Conservation (phyloP, 2,113 vertebrate species). For the Mellivora capensis region DNA sequence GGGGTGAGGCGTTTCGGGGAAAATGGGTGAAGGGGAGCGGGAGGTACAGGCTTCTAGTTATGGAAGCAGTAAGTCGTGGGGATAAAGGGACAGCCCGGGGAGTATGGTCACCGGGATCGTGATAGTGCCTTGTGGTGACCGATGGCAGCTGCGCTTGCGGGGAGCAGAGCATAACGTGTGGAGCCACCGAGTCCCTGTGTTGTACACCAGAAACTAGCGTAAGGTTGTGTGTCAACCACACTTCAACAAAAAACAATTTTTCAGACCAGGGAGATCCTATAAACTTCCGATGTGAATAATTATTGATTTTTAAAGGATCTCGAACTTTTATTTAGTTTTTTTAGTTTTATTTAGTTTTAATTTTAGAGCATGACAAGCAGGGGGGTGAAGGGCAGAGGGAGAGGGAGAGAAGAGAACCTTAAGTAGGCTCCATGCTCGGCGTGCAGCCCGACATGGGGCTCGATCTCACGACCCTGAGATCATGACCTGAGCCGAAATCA, state of each 20-base stretch:
- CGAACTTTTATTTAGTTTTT: background rate
- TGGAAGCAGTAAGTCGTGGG: background rate
- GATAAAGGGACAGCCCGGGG: background rate
- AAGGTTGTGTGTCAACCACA: background rate
- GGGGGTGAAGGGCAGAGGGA: background rate
- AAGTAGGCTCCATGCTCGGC: background rate
- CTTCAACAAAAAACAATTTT: background rate
- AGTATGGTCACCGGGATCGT: background rate
- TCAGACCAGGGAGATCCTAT: background rate
- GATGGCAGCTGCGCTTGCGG: fast-evolving
- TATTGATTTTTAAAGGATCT: background rate
- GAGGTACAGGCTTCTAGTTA: background rate
- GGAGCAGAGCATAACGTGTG: background rate
- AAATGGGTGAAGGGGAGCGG: background rate
- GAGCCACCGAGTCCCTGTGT: background rate
- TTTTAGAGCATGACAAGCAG: too few species aligned
- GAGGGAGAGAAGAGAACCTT: background rate
- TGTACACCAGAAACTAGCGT: background rate
- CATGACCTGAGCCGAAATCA: background rate
- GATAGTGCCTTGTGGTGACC: background rate
- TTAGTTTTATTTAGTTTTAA: background rate
- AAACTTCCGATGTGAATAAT: background rate
- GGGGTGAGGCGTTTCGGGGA: background rate
- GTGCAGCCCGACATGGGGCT: background rate
- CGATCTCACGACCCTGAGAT: background rate